Percentiles rank a stretch among this genome's conserved stretches.
phyloP scores from a whole-genome alignment of 2,113 vertebrate species.

The Nothoprocta perdicaria region DNA sequence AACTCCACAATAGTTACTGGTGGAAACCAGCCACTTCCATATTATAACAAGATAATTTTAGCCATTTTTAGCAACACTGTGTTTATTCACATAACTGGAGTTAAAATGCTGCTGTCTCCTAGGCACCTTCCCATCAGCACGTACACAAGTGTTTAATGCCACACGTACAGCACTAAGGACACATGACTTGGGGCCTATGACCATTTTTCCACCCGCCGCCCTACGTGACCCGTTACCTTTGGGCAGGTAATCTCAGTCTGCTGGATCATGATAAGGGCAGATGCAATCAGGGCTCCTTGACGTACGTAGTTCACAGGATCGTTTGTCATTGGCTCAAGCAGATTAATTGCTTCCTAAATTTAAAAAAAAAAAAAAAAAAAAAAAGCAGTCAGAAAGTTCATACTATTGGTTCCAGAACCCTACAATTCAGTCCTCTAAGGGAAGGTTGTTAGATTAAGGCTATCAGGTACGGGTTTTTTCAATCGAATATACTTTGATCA shows the following conservation, averaged over 20 bases:
- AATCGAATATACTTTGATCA: background rate
- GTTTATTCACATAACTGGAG: background rate
- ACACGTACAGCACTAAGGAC: background rate
- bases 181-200: background rate
- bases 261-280: constrained; percentile 98
- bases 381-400: background rate
- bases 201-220: background rate
- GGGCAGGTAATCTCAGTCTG: constrained; percentile 97
- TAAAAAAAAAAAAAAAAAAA: background rate
- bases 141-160: background rate
- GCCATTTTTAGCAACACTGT: background rate
- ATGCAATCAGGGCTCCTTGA: constrained; percentile 96
- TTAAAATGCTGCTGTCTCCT: background rate
- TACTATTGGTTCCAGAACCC: background rate
- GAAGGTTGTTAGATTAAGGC: background rate
- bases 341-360: constrained; percentile 95
- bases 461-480: background rate
- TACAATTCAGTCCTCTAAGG: constrained; percentile 6
- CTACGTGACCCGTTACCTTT: constrained; percentile 80
- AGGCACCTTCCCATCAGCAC: background rate
- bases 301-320: constrained; percentile 98
- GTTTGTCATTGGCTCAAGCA: constrained; percentile 98
- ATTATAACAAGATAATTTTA: background rate
- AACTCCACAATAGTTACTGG: background rate
- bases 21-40: background rate